Base-by-base conservation (phyloP, 1,140 invertebrate genomes). In the Hyphantria cunea region DNA sequence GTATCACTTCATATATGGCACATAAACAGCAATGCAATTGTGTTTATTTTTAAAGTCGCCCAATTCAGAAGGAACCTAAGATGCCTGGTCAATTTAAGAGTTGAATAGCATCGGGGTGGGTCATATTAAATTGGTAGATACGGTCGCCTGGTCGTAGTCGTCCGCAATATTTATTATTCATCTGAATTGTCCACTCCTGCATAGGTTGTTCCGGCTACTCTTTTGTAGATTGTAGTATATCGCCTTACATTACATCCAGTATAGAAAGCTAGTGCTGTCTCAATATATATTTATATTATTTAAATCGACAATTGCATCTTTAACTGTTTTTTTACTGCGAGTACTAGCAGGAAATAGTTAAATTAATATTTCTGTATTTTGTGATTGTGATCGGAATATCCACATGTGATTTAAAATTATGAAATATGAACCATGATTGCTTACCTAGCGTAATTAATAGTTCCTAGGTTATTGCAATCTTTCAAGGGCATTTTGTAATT, bases 41-140 rank as follows among this genome's bases (percentile, higher is more conserved):
- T 70, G 77, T 86, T 84, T 89, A 84, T 86, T 87, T 89, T 79
- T 86, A 82, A 79, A 80, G 67, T 70, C 64, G 63, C 65, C 79
- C 73, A 78, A 52, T 60, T 11, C 69, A 66, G 62, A 65, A 60
- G 47, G 63, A 66, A 42, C 61, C 51, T 42, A 44, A n/a, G 15
- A 32, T 52, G 32, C 56, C 32, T 32, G 58, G 66, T 64, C 53
- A 3, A 41, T 41, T 15, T 37, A 17, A 31, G 49, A 39, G 11
- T 11, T 15, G 3, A 12, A 15, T 11, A 32, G 45, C 52, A 64
- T 56, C 64, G 64, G 72, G 76, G 79, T 75, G 73, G 77, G 51
- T 72, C 78, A 83, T 76, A 74, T 75, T 84, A 80, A 78, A 87
- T 75, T 84, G 83, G 80, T 64, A 61, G 58, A 59, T 65, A 52